A percentile compares a stretch with the other conserved stretches of the same genome.
These are phyloP conservation scores for Platycnemis pennipes DNA, from an alignment of 2,888 invertebrate genomes.

Conservation along the genomic window DNA sequence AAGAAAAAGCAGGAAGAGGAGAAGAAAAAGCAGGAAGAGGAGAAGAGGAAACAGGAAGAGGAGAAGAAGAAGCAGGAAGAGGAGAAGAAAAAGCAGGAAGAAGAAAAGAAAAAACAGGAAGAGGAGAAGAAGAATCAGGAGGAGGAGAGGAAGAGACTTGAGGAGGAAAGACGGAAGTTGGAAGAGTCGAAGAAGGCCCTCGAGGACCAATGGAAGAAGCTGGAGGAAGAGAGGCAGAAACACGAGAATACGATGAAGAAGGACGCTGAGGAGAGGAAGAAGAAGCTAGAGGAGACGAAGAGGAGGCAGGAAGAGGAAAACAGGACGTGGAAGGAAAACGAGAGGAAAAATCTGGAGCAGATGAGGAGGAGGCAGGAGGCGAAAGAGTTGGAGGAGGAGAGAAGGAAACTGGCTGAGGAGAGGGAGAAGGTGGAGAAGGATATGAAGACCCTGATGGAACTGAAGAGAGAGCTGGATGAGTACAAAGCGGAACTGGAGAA, in stretches of 20 bases:
- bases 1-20: too few species aligned
- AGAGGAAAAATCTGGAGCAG: not conserved
- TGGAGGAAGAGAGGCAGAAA: not conserved
- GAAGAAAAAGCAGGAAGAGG: too few species aligned
- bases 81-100: too few species aligned
- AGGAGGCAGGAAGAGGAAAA: not conserved
- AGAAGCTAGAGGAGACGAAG: not conserved
- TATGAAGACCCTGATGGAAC: not conserved
- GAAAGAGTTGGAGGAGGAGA: not conserved
- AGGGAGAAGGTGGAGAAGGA: not conserved
- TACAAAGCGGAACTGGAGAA: not conserved
- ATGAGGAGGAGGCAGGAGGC: not conserved
- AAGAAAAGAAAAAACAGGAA: too few species aligned
- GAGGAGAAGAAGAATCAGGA: too few species aligned
- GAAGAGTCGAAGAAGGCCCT: not conserved
- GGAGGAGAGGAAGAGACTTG: too few species aligned
- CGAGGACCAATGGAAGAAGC: not conserved
- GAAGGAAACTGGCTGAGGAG: not conserved
- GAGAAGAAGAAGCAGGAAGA: too few species aligned
- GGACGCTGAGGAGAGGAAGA: not conserved
- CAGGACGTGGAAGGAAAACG: not conserved
- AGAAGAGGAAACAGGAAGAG: too few species aligned
- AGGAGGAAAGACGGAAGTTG: not conserved
- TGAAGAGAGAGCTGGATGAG: not conserved
- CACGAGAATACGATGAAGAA: too few species aligned